Evolutionary conservation across 2,797 vertebrate genomes (phyloP), one percentile per base, ranked within the genome.

Genomic region (Myotis planiceps): DNA sequence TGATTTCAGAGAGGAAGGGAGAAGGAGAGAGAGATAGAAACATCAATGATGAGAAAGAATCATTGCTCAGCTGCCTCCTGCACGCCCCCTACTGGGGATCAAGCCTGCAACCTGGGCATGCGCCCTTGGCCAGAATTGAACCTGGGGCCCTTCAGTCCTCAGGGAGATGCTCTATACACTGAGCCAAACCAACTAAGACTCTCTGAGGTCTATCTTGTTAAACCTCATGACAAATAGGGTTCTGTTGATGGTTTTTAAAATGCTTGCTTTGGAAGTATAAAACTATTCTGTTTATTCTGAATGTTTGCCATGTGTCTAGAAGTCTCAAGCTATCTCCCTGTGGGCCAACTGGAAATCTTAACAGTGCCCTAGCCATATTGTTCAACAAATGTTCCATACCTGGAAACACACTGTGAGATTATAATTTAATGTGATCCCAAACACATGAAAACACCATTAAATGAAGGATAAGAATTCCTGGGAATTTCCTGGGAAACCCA

Each of bases 401-500:
- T 97, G 97, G 74, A 97, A 95, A 98, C 96, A 95, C 94, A 95
- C 91, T 97, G 95, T 85, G 96, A 95, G 89, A 91, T 97, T 97
- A 96, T 94, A 96, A 92, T 76, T 96, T 95, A 97, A 90, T 90
- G 80, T 96, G 97, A 97, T 78, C 37, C 92, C 97, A 97, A 97
- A 97, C 91, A 96, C 94, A 95, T 58, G 96, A 97, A 97, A 98
- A 98, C 91, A 97, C 95, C 84, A 97, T 97, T 85, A 96, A 98
- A 97, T 94, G 96, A 97, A 98, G 80, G 94, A 92, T 87, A 94
- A 97, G 95, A 97, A 98, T 98, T 98, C 97, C 89, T 97, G 60
- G 91, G 86, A 97, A 97, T 96, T 92, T 97, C 94, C 96, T 96
- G 95, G 97, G 98, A 97, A 98, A 95, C 97, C 96, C 96, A 97